Conservation (phyloP, 2,113 vertebrate species). For the Lathamus discolor region DNA sequence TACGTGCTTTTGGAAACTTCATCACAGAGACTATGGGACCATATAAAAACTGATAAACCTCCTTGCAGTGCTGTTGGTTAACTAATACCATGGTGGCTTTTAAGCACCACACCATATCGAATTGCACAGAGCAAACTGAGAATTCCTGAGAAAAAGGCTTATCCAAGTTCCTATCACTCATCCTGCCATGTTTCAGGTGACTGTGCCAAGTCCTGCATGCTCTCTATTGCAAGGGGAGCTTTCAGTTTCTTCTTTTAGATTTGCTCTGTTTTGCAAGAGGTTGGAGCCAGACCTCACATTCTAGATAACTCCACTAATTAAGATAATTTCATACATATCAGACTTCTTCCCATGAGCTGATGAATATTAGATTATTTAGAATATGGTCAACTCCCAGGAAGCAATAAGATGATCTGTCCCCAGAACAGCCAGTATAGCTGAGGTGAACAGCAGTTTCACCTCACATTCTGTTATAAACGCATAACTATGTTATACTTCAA, state of each 20-base stretch:
- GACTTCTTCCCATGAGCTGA: not conserved
- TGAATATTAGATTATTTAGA: not conserved
- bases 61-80: fast-evolving
- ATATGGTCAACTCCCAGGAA: not conserved
- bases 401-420: not conserved
- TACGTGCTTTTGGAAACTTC: not conserved
- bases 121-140: not conserved
- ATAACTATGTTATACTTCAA: not conserved
- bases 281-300: not conserved
- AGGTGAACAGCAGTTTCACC: not conserved
- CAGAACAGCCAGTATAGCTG: not conserved
- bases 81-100: fast-evolving
- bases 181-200: not conserved
- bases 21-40: not conserved
- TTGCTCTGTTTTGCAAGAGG: not conserved
- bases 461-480: not conserved
- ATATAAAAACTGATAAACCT: not conserved
- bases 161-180: not conserved
- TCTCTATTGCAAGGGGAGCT: not conserved
- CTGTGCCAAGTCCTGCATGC: not conserved
- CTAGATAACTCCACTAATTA: not conserved
- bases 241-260: not conserved
- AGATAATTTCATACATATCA: not conserved
- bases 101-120: fast-evolving
- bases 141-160: not conserved